phyloP scores from a whole-genome alignment of 2,888 invertebrate genomes.

The Antheraea assamensis region DNA sequence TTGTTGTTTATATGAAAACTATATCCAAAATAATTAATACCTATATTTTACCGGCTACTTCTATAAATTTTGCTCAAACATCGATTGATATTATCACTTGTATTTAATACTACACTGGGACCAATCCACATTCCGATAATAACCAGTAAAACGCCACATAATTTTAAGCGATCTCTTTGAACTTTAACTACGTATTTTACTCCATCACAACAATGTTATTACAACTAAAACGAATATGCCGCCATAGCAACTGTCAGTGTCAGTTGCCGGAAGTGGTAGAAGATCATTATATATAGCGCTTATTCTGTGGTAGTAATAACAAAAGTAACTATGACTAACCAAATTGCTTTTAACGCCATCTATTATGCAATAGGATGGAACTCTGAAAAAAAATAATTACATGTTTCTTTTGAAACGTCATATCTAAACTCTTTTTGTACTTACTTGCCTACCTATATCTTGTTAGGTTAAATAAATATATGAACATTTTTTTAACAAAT shows the following conservation, averaged over 20 bases:
- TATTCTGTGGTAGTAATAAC: no score
- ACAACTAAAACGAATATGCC: constrained; percentile 51
- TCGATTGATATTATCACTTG: constrained; percentile 10
- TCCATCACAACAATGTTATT: constrained; percentile 23
- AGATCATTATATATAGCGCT: no score
- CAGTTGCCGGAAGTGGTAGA: background rate
- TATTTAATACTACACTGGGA: background rate
- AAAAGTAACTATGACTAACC: no score
- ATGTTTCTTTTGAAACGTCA: no score
- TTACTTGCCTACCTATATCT: no score
- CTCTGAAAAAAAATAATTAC: background rate
- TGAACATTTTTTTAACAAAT: background rate
- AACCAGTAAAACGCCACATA: constrained; percentile 8
- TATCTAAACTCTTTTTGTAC: background rate
- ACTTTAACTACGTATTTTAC: constrained; percentile 16
- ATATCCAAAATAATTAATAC: background rate
- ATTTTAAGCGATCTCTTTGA: background rate
- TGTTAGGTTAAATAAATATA: background rate
- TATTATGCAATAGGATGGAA: background rate
- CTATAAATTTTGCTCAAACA: background rate
- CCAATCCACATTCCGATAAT: background rate
- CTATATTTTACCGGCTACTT: background rate
- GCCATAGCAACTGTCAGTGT: constrained; percentile 59
- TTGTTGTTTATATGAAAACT: constrained; percentile 27
- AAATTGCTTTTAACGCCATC: background rate